Evolutionary conservation across 2,888 invertebrate species (phyloP).

Genomic region (Heliconius charithonia): DNA sequence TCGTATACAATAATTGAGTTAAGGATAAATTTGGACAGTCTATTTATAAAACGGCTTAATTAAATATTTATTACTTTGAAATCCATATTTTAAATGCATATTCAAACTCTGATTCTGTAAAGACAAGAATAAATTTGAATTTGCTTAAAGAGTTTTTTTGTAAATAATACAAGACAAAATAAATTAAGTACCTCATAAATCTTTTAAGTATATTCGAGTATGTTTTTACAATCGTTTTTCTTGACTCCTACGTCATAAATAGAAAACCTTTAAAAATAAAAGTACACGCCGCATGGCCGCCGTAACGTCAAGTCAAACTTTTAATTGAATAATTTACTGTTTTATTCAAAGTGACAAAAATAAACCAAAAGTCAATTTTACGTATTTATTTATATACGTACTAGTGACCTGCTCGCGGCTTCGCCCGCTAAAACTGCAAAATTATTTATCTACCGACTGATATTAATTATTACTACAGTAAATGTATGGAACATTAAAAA

Average conservation of each 20-base stretch:
- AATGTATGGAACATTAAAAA: too few species aligned
- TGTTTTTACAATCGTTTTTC: neutral
- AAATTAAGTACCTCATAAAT: neutral
- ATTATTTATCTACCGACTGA: too few species aligned
- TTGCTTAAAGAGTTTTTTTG: neutral
- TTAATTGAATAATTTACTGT: too few species aligned
- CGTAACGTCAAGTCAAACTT: too few species aligned
- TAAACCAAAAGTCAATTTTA: too few species aligned
- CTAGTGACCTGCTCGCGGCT: too few species aligned
- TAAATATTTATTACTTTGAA: neutral
- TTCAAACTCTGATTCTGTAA: neutral
- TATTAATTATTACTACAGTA: too few species aligned
- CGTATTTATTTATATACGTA: too few species aligned
- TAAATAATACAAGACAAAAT: too few species aligned
- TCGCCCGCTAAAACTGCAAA: too few species aligned
- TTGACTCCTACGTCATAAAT: neutral
- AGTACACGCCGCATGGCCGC: neutral
- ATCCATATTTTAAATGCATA: neutral
- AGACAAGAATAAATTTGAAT: neutral
- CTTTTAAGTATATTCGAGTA: neutral
- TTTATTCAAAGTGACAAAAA: too few species aligned
- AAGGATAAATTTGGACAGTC: neutral
- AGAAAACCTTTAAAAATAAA: neutral
- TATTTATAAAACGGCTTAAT: neutral
- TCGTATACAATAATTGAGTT: constrained; percentile 11